phyloP scores from a whole-genome alignment of 2,888 invertebrate species.

The Drosophila hamatofila region DNA sequence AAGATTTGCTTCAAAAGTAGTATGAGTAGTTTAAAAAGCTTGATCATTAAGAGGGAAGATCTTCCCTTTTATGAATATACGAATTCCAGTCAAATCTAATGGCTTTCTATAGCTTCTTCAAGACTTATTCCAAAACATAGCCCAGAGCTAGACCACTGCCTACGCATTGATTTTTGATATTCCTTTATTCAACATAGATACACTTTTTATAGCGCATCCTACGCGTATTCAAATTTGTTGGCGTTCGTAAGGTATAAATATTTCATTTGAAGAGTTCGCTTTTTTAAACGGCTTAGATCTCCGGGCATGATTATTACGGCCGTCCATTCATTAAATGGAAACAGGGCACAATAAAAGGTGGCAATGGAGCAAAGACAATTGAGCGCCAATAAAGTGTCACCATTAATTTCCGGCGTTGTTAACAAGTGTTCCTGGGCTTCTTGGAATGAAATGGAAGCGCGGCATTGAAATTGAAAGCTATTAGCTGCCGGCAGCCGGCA shows the following conservation, averaged over 20 bases:
- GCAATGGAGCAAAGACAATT: constrained; percentile 37
- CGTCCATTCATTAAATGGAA: constrained; percentile 8
- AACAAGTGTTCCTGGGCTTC: constrained; percentile 40
- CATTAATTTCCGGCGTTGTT: constrained; percentile 71
- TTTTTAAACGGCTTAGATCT: background rate
- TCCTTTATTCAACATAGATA: background rate
- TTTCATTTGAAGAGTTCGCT: background rate
- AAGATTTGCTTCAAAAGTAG: too few species aligned
- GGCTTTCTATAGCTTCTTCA: background rate
- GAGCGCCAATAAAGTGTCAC: constrained; percentile 73
- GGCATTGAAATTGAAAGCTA: constrained; percentile 64
- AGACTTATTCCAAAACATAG: background rate
- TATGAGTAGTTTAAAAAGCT: too few species aligned
- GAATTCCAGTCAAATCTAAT: background rate
- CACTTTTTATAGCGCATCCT: background rate
- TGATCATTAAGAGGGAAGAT: too few species aligned
- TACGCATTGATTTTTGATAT: background rate
- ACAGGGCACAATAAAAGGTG: constrained; percentile 4
- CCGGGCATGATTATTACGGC: background rate
- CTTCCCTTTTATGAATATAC: background rate
- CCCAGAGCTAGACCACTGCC: background rate
- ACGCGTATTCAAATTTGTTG: background rate
- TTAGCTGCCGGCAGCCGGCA: background rate
- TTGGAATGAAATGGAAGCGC: constrained; percentile 15
- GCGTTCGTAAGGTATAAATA: background rate